Evolutionary conservation across 2,797 vertebrate genomes (phyloP).

Genomic region (Nyctalus aviator): DNA sequence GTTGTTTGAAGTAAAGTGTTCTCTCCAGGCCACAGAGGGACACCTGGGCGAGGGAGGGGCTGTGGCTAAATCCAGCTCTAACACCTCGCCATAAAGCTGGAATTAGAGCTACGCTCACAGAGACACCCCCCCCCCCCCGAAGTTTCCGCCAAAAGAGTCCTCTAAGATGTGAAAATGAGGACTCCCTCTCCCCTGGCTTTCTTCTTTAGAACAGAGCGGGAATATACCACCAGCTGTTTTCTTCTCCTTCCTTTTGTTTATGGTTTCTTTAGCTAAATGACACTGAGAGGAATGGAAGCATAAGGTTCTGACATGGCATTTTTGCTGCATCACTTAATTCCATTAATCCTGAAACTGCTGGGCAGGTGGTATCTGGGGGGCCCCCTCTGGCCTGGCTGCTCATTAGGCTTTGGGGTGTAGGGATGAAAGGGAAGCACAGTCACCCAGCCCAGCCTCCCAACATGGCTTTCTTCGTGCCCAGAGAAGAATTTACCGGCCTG

Average conservation of each 20-base stretch:
- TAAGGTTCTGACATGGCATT: conserved; percentile 57
- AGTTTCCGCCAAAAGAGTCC: rapidly evolving
- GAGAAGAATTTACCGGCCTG: conserved; percentile 39
- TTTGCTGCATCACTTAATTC: conserved; percentile 77
- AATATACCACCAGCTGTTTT: conserved; percentile 66
- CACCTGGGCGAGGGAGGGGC: not conserved
- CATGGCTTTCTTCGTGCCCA: conserved; percentile 2
- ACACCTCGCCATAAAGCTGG: not conserved
- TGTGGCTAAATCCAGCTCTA: not conserved
- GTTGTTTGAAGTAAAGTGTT: conserved; percentile 46
- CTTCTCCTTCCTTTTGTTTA: conserved; percentile 65
- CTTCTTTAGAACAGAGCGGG: not conserved
- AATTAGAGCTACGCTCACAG: not conserved
- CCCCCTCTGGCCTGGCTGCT: conserved; percentile 58
- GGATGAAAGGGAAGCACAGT: not conserved
- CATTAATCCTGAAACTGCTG: conserved; percentile 54
- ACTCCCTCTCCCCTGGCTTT: conserved; percentile 20
- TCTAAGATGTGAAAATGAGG: conserved; percentile 38
- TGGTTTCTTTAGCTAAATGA: conserved; percentile 75
- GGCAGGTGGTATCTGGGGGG: conserved; percentile 58
- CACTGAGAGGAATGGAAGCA: conserved; percentile 52
- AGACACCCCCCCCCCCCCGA: not conserved
- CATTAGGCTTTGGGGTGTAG: conserved; percentile 22
- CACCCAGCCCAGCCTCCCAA: not conserved
- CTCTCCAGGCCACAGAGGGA: conserved; percentile 22